Percentiles rank a stretch among this genome's conserved stretches.
phyloP scores from a whole-genome alignment of 2,797 vertebrate genomes.

The Oceanodroma leucorhoa region DNA sequence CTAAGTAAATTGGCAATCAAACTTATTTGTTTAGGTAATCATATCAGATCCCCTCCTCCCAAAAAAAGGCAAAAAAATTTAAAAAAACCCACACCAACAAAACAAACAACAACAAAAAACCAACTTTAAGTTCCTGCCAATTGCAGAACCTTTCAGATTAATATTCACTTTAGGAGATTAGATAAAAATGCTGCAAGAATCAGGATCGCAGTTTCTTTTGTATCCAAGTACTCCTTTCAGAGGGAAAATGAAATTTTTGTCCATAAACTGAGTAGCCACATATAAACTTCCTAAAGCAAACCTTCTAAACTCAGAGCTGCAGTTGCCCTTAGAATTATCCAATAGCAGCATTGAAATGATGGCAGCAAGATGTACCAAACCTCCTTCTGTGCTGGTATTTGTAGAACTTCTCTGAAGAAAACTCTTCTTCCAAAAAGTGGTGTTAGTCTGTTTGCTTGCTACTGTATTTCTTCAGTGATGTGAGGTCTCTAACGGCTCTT shows the following conservation, averaged over 20 bases:
- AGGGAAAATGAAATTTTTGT: background rate
- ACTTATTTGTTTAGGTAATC: background rate
- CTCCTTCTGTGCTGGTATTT: background rate
- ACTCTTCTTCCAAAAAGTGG: fast-evolving
- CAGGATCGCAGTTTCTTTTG: background rate
- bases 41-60: no score
- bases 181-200: background rate
- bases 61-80: no score
- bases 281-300: background rate
- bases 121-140: background rate
- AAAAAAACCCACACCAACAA: no score
- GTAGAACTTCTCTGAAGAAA: background rate
- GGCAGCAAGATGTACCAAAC: background rate
- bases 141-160: background rate
- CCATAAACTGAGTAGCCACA: background rate
- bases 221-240: background rate
- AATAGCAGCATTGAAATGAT: background rate
- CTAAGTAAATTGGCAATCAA: background rate
- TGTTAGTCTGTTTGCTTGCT: background rate
- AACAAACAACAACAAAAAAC: background rate
- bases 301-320: background rate
- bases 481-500: background rate
- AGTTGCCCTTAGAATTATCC: background rate
- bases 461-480: background rate
- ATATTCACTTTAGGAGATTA: background rate